Conservation (phyloP, 2,888 invertebrate species). For the Noctuana brunneofusca region DNA sequence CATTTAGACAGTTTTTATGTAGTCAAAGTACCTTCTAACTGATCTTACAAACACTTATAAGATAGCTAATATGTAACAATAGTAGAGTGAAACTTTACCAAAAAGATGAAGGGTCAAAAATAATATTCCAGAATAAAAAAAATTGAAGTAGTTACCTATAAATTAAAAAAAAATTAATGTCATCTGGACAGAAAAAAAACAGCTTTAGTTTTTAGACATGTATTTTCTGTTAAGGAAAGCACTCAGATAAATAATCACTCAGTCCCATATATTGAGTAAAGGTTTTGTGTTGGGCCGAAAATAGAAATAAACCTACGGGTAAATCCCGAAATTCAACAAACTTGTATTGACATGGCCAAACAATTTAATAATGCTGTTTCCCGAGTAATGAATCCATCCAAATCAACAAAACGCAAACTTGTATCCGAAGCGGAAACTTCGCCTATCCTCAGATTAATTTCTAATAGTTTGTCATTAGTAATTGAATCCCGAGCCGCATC, state of each 20-base stretch:
- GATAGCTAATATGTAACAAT: too few relatives aligned
- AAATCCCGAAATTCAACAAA: not conserved
- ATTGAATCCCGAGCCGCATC: constrained; percentile 34
- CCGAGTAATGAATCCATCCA: constrained; percentile 18
- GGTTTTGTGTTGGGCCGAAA: not conserved
- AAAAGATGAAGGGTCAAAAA: too few relatives aligned
- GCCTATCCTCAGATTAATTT: constrained; percentile 31
- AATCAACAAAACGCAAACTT: constrained; percentile 33
- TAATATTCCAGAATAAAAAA: too few relatives aligned
- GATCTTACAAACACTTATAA: too few relatives aligned
- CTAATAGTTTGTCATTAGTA: constrained; percentile 36
- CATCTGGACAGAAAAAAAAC: too few relatives aligned
- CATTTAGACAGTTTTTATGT: too few relatives aligned
- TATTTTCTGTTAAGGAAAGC: too few relatives aligned
- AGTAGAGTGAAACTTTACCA: too few relatives aligned
- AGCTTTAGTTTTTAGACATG: too few relatives aligned
- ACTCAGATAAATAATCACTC: not conserved
- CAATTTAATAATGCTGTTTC: constrained; percentile 10
- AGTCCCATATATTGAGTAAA: not conserved
- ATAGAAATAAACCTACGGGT: not conserved
- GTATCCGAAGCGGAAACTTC: constrained; percentile 30
- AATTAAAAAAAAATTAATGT: too few relatives aligned
- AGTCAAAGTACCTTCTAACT: too few relatives aligned
- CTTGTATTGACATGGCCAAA: constrained; percentile 10
- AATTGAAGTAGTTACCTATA: too few relatives aligned